Evolutionary conservation across 2,797 vertebrate genomes (phyloP), one percentile per base, ranked within the genome.

Genomic region (Neomorphus geoffroyi): DNA sequence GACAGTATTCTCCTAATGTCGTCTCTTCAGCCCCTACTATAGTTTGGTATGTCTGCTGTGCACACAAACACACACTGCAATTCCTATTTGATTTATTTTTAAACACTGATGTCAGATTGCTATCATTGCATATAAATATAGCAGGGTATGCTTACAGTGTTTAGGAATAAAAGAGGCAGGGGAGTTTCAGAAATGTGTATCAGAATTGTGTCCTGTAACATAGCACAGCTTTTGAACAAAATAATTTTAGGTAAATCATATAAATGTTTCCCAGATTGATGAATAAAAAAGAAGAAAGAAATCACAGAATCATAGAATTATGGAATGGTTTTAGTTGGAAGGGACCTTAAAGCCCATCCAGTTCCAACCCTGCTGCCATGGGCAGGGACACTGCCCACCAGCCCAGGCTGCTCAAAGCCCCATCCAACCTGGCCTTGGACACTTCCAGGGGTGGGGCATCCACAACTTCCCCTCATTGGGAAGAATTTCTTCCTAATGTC

Each of bases 21-120:
- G 17, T 18, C 65, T 83, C 30, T 79, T 86, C 69, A 53, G 69
- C 7, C 37, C 24, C 30, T 56, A 1, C 45, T 6, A 3, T 35
- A 61, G 33, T 35, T 18, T 6, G 23, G 16, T 46, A 2, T 5
- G 27, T n/a, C 35, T 86, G 54, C 7, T 80, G 37, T 39, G 14
- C 46, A 24, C 48, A 27, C 48, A 26, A 48, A 51, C 46, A 26
- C 24, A 16, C 39, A 2, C 24, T 50, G 46, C 50, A 30, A 8
- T 70, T 92, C 45, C 39, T 50, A 0, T 41, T 60, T 58, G 81
- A 67, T 89, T 85, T 96, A 89, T 95, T 96, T 96, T 94, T 92
- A 90, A 92, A 30, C 51, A 37, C 45, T 57, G 56, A 66, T 70
- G 41, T 95, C 67, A 28, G 53, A 17, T 86, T 91, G 69, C 73